These are phyloP conservation scores for Drosophila koepferae DNA, from an alignment of 2,888 invertebrate genomes.

Conservation along the genomic window DNA sequence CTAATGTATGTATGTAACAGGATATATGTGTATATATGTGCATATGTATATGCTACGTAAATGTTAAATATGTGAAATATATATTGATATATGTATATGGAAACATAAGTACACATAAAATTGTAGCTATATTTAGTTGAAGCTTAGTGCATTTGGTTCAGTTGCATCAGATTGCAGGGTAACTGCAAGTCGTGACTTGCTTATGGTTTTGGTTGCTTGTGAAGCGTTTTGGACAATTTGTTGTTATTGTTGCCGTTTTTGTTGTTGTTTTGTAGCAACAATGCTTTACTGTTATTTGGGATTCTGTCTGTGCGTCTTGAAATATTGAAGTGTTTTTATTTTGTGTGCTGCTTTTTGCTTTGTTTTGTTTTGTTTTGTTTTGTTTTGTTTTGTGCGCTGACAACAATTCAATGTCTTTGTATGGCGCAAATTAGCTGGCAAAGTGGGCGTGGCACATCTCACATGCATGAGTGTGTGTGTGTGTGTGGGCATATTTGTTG, in stretches of 20 bases:
- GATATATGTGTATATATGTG: background rate
- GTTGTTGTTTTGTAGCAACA: slow-evolving; percentile 27
- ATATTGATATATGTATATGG: background rate
- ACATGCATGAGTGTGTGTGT: slow-evolving; percentile 22
- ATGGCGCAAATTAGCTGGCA: slow-evolving; percentile 70
- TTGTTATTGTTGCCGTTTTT: slow-evolving; percentile 19
- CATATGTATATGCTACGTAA: background rate
- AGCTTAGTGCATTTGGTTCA: background rate
- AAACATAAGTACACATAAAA: background rate
- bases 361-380: slow-evolving; percentile 1
- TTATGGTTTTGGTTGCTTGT: slow-evolving; percentile 24
- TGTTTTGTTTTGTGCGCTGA: slow-evolving; percentile 19
- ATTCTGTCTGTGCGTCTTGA: slow-evolving; percentile 51
- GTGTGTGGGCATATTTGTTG: slow-evolving; percentile 50
- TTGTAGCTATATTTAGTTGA: background rate
- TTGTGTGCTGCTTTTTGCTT: slow-evolving; percentile 8
- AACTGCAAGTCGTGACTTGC: background rate
- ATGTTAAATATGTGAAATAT: background rate
- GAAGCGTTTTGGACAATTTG: slow-evolving; percentile 55
- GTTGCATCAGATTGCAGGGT: background rate
- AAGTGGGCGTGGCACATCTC: slow-evolving; percentile 11
- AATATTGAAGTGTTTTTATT: slow-evolving; percentile 36
- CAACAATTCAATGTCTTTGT: slow-evolving; percentile 74
- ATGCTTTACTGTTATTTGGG: slow-evolving; percentile 41
- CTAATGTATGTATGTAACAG: background rate